phyloP scores from a whole-genome alignment of 2,888 invertebrate species.

The Xylophagus ater region DNA sequence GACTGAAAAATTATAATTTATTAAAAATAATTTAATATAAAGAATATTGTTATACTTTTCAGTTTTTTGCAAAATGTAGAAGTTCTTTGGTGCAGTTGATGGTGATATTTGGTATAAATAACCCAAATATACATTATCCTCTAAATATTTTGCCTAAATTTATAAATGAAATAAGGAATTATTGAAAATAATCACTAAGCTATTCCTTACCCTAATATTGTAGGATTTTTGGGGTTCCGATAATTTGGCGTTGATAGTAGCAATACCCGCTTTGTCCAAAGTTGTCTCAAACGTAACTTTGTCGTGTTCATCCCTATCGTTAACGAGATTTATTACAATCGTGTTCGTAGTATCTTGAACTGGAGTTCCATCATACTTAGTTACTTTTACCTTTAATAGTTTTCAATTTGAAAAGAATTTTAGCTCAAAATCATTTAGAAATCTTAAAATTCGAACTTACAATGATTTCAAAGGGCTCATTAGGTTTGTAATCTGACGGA shows the following conservation, averaged over 20 bases:
- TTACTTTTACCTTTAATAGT: conserved; percentile 47
- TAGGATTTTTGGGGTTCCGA: conserved; percentile 34
- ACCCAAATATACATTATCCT: conserved; percentile 42
- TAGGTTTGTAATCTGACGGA: conserved; percentile 81
- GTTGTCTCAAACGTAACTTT: conserved; percentile 21
- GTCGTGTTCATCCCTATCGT: conserved; percentile 6
- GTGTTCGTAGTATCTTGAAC: conserved; percentile 47
- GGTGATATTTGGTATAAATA: conserved; percentile 61
- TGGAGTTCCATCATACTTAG: conserved; percentile 58
- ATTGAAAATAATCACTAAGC: conserved; percentile 20
- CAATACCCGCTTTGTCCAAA: conserved; percentile 53
- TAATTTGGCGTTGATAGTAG: conserved; percentile 50
- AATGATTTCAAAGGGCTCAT: conserved; percentile 70
- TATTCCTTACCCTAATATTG: conserved; percentile 20
- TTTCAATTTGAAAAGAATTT: conserved; percentile 6
- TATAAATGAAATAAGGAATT: conserved; percentile 5
- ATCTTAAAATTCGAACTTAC: too few relatives aligned
- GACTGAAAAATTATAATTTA: conserved; percentile 27
- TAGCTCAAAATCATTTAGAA: too few relatives aligned
- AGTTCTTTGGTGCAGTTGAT: conserved; percentile 44
- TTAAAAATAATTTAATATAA: neutral
- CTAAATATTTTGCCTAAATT: conserved; percentile 58
- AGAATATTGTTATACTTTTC: conserved; percentile 31
- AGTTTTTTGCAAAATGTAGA: conserved; percentile 38
- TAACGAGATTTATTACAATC: conserved; percentile 31